These are phyloP conservation scores for Aegotheles bennettii DNA, from an alignment of 2,113 vertebrate genomes.

Conservation along the genomic window DNA sequence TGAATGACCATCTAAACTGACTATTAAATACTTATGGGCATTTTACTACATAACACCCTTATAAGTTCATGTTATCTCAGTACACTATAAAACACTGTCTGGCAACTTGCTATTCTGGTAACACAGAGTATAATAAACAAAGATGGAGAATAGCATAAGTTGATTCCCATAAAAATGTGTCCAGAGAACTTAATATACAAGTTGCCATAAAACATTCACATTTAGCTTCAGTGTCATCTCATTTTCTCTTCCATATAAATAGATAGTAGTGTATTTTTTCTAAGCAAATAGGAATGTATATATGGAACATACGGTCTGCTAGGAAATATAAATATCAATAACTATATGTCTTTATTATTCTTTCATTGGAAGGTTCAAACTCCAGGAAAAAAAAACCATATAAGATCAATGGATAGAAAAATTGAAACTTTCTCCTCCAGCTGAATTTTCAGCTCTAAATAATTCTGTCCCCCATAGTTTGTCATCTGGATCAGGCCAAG, in stretches of 20 bases:
- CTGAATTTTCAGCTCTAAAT: background rate
- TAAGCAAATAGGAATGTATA: background rate
- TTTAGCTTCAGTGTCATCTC: background rate
- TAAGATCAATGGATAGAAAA: background rate
- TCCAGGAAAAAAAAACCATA: background rate
- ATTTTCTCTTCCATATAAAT: background rate
- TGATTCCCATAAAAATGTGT: background rate
- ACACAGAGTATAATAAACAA: background rate
- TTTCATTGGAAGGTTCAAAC: background rate
- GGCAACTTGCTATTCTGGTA: background rate
- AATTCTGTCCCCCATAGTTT: background rate
- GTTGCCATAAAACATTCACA: background rate
- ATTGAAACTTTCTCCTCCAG: background rate
- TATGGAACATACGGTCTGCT: background rate
- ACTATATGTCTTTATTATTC: background rate
- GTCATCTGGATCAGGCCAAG: background rate
- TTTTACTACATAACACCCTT: background rate
- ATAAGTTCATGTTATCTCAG: slow-evolving; percentile 3
- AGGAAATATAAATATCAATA: background rate
- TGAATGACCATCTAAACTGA: slow-evolving; percentile 2
- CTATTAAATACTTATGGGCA: background rate
- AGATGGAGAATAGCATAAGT: background rate
- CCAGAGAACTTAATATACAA: background rate
- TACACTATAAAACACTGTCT: background rate
- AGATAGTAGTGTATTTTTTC: background rate